These are phyloP conservation scores for Lycia hirtaria DNA, from an alignment of 2,888 invertebrate genomes.

Conservation along the genomic window DNA sequence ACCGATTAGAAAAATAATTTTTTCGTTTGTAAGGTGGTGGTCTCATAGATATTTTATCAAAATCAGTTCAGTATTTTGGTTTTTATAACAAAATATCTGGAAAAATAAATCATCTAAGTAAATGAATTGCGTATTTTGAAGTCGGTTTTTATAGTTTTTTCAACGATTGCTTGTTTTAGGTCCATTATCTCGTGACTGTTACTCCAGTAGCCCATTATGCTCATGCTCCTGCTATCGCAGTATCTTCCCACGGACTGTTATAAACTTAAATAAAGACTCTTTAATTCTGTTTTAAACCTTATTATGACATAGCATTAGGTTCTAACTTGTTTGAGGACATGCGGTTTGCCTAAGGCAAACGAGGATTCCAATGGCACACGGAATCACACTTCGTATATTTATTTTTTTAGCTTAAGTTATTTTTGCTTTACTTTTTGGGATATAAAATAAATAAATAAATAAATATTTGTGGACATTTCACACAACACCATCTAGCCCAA, in stretches of 20 bases:
- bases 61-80: too few species aligned
- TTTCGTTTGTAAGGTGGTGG: too few species aligned
- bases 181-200: slow-evolving; percentile 52
- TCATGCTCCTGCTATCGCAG: slow-evolving; percentile 48
- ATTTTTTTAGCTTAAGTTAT: slow-evolving; percentile 21
- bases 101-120: too few species aligned
- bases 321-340: slow-evolving; percentile 13
- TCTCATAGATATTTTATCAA: too few species aligned
- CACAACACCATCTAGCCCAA: too few species aligned
- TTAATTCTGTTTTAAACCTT: slow-evolving; percentile 11
- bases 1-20: too few species aligned
- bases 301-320: slow-evolving; percentile 2
- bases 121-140: too few species aligned
- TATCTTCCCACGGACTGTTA: slow-evolving; percentile 11
- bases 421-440: slow-evolving; percentile 34
- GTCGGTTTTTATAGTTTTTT: too few species aligned
- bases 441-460: too few species aligned
- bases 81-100: too few species aligned
- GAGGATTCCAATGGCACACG: slow-evolving; percentile 19
- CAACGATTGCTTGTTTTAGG: slow-evolving; percentile 15
- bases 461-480: too few species aligned
- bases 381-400: slow-evolving; percentile 12
- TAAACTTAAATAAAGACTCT: slow-evolving; percentile 7
- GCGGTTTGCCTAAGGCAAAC: slow-evolving; percentile 19
- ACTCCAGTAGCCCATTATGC: slow-evolving; percentile 68